Percentiles rank a stretch among this genome's conserved stretches.
Conservation (phyloP, 2,888 invertebrate genomes). For the Andrena bucephala region DNA sequence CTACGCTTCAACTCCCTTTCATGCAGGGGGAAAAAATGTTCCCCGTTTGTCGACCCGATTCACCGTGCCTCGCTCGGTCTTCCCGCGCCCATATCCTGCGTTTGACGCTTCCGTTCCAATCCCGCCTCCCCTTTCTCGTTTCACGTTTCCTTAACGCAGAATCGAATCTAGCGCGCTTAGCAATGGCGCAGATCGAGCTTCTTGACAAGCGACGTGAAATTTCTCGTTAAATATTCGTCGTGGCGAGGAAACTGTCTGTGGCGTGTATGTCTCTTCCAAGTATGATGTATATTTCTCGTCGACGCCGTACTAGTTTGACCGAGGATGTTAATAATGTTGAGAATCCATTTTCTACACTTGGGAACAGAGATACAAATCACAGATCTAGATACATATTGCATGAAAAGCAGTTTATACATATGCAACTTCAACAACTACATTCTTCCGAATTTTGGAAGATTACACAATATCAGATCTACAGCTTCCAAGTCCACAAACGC, state of each 20-base stretch:
- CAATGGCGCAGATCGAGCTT: not conserved
- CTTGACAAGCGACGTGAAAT: not conserved
- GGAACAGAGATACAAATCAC: too few relatives aligned
- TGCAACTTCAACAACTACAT: not conserved
- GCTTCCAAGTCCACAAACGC: not conserved
- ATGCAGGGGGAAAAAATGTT: constrained; percentile 21
- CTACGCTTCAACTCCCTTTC: constrained; percentile 33
- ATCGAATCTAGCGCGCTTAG: constrained; percentile 5
- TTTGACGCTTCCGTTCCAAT: constrained; percentile 29
- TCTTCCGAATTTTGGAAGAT: too few relatives aligned
- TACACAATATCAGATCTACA: too few relatives aligned
- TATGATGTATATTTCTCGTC: too few relatives aligned
- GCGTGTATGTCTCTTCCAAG: too few relatives aligned
- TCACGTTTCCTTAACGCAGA: not conserved
- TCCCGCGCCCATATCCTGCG: constrained; percentile 17
- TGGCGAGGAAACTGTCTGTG: not conserved
- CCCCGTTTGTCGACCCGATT: constrained; percentile 23
- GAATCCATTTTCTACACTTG: too few relatives aligned
- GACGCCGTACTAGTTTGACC: too few relatives aligned
- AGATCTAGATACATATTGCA: too few relatives aligned
- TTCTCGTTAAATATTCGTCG: not conserved
- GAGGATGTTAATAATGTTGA: too few relatives aligned
- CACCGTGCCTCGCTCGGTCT: not conserved
- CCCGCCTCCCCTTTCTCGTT: not conserved
- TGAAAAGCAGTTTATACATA: not conserved